These are phyloP conservation scores for Ophraella communa DNA, from an alignment of 2,888 invertebrate genomes.

Conservation along the genomic window DNA sequence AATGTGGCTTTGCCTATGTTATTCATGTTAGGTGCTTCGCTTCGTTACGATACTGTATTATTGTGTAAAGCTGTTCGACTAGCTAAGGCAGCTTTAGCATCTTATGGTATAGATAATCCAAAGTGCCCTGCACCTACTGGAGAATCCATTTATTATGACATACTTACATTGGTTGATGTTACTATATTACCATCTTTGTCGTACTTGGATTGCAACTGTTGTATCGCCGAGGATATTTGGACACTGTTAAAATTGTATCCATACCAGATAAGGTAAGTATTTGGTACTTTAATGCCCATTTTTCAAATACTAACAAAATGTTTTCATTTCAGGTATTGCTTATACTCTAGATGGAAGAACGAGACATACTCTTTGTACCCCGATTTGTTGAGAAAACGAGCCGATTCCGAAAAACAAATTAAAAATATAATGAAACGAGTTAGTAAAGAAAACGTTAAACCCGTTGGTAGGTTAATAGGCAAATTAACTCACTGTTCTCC, in stretches of 20 bases:
- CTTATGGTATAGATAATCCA: constrained; percentile 51
- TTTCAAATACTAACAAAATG: neutral
- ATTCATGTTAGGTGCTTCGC: constrained; percentile 82
- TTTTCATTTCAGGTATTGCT: constrained; percentile 66
- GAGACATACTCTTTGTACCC: constrained; percentile 85
- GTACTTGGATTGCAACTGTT: constrained; percentile 92
- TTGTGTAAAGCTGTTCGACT: constrained; percentile 83
- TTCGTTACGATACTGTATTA: constrained; percentile 86
- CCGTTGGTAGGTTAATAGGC: constrained; percentile 93
- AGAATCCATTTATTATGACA: constrained; percentile 78
- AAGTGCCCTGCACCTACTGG: constrained; percentile 50
- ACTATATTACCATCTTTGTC: constrained; percentile 90
- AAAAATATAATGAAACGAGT: constrained; percentile 97
- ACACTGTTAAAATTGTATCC: constrained; percentile 84
- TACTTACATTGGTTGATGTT: constrained; percentile 85
- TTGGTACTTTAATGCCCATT: no score
- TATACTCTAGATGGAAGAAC: constrained; percentile 97
- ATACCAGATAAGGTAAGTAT: constrained; percentile 65
- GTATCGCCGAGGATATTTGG: constrained; percentile 97
- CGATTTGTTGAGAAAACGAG: constrained; percentile 80
- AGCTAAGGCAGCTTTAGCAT: constrained; percentile 55
- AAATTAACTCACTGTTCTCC: constrained; percentile 97
- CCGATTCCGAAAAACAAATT: constrained; percentile 87
- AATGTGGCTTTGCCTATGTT: constrained; percentile 85
- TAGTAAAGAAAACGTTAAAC: constrained; percentile 98